Percentiles rank a stretch among this genome's conserved stretches.
Conservation (phyloP, 2,797 vertebrate species). For the Siniperca obscura region DNA sequence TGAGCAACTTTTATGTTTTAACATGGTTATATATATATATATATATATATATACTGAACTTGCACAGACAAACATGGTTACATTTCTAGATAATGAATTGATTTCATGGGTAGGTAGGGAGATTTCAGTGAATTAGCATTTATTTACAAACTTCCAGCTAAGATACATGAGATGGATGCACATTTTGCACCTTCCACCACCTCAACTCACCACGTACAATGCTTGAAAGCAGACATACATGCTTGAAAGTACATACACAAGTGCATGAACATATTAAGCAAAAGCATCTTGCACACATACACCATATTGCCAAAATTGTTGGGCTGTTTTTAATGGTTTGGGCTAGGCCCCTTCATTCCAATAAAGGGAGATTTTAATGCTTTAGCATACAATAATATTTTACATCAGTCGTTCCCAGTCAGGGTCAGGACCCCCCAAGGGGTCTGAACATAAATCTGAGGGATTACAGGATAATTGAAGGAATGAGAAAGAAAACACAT, state of each 20-base stretch:
- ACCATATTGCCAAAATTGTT: background rate
- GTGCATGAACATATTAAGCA: background rate
- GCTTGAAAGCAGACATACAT: conserved; percentile 1
- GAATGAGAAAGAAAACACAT: background rate
- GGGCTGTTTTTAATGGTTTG: background rate
- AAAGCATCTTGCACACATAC: conserved; percentile 2
- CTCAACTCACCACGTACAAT: background rate
- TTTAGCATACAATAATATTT: background rate
- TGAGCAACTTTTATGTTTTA: background rate
- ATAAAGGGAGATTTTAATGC: background rate
- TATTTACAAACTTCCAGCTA: background rate
- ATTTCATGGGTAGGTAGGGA: background rate
- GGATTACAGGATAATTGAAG: background rate
- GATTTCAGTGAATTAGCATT: conserved; percentile 13
- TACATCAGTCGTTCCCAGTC: background rate
- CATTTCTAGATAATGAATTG: background rate
- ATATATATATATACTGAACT: too few relatives aligned
- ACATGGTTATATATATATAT: background rate
- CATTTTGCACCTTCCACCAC: background rate
- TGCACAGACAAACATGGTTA: too few relatives aligned
- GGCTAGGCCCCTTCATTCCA: background rate
- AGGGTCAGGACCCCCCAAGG: background rate
- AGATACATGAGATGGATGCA: background rate
- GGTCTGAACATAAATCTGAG: background rate
- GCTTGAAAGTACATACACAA: background rate